These are phyloP conservation scores for Zaprionus tsacasi DNA, from an alignment of 1,140 invertebrate species.

Conservation along the genomic window DNA sequence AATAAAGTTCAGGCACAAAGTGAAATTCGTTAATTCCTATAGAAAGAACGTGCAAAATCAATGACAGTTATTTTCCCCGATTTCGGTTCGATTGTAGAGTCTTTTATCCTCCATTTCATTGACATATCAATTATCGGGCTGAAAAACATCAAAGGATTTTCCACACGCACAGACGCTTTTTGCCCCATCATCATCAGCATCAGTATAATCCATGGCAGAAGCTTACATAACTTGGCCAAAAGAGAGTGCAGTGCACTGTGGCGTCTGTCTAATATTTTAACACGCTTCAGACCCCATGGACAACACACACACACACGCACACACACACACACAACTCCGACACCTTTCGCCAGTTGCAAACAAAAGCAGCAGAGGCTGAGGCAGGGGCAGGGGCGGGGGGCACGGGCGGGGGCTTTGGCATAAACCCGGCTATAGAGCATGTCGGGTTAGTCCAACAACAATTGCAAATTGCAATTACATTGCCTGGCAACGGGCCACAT, in stretches of 20 bases:
- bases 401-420: constrained; percentile 16
- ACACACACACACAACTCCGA: constrained; percentile 36
- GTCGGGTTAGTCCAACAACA: constrained; percentile 39
- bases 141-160: constrained; percentile 8
- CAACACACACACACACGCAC: background rate
- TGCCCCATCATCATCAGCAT: background rate
- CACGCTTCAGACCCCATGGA: constrained; percentile 44
- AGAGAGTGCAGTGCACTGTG: constrained; percentile 24
- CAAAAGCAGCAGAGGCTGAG: constrained; percentile 38
- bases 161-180: constrained; percentile 7
- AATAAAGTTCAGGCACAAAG: background rate
- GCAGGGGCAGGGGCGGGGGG: background rate
- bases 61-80: background rate
- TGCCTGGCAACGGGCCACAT: constrained; percentile 61
- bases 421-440: constrained; percentile 16
- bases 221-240: constrained; percentile 47
- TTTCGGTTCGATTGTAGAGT: background rate
- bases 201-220: constrained; percentile 26
- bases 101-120: background rate
- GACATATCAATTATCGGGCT: constrained; percentile 28
- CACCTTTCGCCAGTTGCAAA: constrained; percentile 69
- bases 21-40: background rate
- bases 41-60: background rate
- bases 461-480: constrained; percentile 65
- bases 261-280: constrained; percentile 43